A percentile compares a stretch with the other conserved stretches of the same genome.
These are phyloP conservation scores for Gymnoscelis rufifasciata DNA, from an alignment of 2,888 invertebrate genomes.

Conservation along the genomic window DNA sequence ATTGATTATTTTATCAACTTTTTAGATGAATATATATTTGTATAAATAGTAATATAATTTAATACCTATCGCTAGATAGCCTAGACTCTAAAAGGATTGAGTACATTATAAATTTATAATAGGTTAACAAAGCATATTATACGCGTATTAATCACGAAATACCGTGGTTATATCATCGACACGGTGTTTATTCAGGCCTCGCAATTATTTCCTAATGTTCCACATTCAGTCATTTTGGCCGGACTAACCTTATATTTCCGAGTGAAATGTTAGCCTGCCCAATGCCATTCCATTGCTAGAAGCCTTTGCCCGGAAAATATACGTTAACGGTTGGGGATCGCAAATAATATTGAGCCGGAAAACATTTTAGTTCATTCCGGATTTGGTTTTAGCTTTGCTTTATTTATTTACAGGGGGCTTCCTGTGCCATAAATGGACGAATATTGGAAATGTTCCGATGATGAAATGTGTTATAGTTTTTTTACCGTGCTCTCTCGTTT, in stretches of 20 bases:
- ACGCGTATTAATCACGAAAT: no score
- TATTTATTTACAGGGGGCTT: background rate
- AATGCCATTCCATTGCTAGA: slow-evolving; percentile 23
- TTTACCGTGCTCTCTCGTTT: no score
- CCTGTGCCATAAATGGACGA: background rate
- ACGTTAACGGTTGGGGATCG: slow-evolving; percentile 11
- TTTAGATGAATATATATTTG: no score
- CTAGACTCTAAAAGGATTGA: no score
- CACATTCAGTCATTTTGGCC: background rate
- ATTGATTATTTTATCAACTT: slow-evolving; percentile 3
- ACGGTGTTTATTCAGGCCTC: slow-evolving; percentile 4
- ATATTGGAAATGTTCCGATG: no score
- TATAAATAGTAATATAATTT: no score
- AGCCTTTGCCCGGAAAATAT: slow-evolving; percentile 15
- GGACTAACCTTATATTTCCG: background rate
- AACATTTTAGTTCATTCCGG: slow-evolving; percentile 12
- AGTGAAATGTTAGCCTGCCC: slow-evolving; percentile 14
- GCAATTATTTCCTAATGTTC: slow-evolving; percentile 45
- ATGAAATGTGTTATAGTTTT: no score
- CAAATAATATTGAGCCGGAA: slow-evolving; percentile 14
- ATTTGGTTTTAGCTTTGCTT: slow-evolving; percentile 1
- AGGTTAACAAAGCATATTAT: no score
- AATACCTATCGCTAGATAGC: no score
- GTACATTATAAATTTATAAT: no score
- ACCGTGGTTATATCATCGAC: slow-evolving; percentile 3